Evolutionary conservation across 2,113 vertebrate genomes (phyloP).

Genomic region (Morone saxatilis): DNA sequence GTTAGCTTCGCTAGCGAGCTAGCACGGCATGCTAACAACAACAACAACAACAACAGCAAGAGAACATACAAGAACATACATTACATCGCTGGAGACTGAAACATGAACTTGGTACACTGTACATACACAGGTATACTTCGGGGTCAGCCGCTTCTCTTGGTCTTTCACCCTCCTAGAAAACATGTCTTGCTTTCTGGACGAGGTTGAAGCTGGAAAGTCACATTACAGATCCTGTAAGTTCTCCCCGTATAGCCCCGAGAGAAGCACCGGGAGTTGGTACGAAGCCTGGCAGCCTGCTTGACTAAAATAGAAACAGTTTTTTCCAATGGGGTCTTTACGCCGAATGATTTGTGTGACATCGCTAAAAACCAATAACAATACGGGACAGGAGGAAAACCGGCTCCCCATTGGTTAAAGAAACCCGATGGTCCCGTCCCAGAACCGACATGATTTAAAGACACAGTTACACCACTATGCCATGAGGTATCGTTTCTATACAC

Average conservation of each 20-base stretch:
- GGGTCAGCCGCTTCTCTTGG: constrained; percentile 75
- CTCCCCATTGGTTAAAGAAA: constrained; percentile 59
- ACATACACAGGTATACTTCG: constrained; percentile 85
- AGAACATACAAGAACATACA: constrained; percentile 14
- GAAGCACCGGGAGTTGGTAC: constrained; percentile 16
- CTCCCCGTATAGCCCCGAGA: constrained; percentile 36
- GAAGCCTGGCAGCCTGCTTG: constrained; percentile 40
- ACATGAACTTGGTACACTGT: not conserved
- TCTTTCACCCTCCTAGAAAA: constrained; percentile 83
- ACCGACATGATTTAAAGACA: constrained; percentile 77
- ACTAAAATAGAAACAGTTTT: constrained; percentile 63
- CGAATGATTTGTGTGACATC: constrained; percentile 58
- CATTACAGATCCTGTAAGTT: constrained; percentile 74
- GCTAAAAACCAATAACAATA: constrained; percentile 67
- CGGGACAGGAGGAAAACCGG: not conserved
- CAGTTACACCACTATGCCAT: constrained; percentile 29
- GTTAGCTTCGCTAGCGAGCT: constrained; percentile 61
- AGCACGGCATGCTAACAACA: constrained; percentile 60
- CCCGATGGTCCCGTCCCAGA: not conserved
- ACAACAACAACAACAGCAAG: constrained; percentile 15
- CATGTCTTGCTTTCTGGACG: constrained; percentile 77
- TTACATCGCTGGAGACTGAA: not conserved
- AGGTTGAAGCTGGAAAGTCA: constrained; percentile 60
- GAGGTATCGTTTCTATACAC: not conserved
- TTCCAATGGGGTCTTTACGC: constrained; percentile 31